These are phyloP conservation scores for Tillus elongatus DNA, from an alignment of 2,888 invertebrate species.

Conservation along the genomic window DNA sequence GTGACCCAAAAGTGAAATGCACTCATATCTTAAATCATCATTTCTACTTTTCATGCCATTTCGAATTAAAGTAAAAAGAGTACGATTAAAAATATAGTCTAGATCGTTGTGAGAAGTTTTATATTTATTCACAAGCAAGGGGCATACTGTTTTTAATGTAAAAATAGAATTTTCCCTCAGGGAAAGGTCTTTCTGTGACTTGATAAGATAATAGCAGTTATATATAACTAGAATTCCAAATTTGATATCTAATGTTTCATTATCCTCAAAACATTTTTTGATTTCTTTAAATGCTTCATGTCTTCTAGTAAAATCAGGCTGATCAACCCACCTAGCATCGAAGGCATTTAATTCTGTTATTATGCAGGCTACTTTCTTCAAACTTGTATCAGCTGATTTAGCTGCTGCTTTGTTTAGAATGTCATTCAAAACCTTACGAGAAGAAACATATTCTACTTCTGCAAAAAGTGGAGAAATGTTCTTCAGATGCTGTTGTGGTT, in stretches of 20 bases:
- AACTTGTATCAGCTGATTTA: slow-evolving; percentile 38
- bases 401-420: slow-evolving; percentile 53
- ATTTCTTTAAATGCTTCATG: slow-evolving; percentile 69
- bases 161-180: slow-evolving; percentile 68
- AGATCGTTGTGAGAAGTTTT: slow-evolving; percentile 47
- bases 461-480: slow-evolving; percentile 65
- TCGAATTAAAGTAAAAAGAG: slow-evolving; percentile 63
- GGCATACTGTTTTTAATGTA: slow-evolving; percentile 61
- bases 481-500: slow-evolving; percentile 58
- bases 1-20: slow-evolving; percentile 67
- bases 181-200: slow-evolving; percentile 74
- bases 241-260: slow-evolving; percentile 50
- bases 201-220: slow-evolving; percentile 72
- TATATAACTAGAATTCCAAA: slow-evolving; percentile 66
- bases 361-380: slow-evolving; percentile 45
- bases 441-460: slow-evolving; percentile 53
- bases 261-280: slow-evolving; percentile 44
- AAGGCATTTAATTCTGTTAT: slow-evolving; percentile 73
- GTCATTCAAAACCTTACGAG: slow-evolving; percentile 60
- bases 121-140: slow-evolving; percentile 52
- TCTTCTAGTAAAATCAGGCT: slow-evolving; percentile 81
- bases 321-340: slow-evolving; percentile 83
- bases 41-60: slow-evolving; percentile 61
- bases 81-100: slow-evolving; percentile 61
- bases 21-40: slow-evolving; percentile 68